These are phyloP conservation scores for Brienomyrus brachyistius DNA, from an alignment of 2,113 vertebrate genomes.

Conservation along the genomic window DNA sequence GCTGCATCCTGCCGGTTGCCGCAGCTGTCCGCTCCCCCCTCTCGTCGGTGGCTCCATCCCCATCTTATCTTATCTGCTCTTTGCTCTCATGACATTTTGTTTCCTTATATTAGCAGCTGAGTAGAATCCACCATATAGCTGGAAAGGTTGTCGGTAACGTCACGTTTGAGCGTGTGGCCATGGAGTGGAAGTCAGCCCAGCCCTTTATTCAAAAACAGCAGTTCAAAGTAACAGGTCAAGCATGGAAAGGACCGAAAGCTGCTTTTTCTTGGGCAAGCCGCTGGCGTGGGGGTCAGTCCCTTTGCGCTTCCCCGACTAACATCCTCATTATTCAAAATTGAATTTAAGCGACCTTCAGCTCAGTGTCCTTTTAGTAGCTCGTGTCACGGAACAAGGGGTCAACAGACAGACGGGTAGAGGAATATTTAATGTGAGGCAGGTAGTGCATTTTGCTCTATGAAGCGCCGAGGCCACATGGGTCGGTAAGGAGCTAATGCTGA, in stretches of 20 bases:
- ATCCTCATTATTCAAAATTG: not conserved
- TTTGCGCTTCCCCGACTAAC: not conserved
- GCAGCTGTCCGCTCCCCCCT: not conserved
- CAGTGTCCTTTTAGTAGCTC: not conserved
- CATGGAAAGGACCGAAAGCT: not conserved
- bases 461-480: not conserved
- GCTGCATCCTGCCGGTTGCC: not conserved
- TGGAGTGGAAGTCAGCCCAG: not conserved
- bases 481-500: not conserved
- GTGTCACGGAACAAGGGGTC: not conserved
- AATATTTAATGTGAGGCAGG: not conserved
- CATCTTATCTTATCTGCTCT: not conserved
- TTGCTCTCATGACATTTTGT: not conserved
- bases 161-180: not conserved
- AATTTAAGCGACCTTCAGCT: not conserved
- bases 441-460: not conserved
- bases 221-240: not conserved
- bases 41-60: not conserved
- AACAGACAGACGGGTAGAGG: not conserved
- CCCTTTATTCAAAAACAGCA: not conserved
- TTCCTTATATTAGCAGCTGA: not conserved
- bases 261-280: not conserved
- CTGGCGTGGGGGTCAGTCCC: not conserved
- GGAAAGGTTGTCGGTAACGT: not conserved
- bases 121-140: conserved; percentile 1